Evolutionary conservation across 1,140 invertebrate genomes (phyloP).

Genomic region (Sycobia sp.): DNA sequence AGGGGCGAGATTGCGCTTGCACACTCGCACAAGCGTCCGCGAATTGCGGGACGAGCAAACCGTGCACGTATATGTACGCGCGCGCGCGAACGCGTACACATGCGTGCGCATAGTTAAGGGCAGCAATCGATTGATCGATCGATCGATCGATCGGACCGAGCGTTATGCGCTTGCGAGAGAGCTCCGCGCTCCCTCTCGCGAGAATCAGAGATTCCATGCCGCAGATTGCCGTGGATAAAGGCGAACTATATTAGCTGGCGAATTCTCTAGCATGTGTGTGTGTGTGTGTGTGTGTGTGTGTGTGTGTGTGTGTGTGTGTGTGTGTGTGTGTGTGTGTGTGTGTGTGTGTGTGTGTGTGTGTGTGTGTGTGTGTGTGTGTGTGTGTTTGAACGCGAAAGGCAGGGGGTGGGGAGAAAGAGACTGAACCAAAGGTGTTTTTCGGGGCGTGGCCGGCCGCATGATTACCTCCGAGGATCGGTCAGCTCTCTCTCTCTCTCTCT

Average conservation of each 20-base stretch:
- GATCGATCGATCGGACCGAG: slow-evolving; percentile 24
- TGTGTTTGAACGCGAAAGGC: no score
- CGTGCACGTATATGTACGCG: neutral
- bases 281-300: no score
- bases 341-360: no score
- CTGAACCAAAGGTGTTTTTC: slow-evolving; percentile 44
- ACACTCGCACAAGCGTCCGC: neutral
- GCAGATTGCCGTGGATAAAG: slow-evolving; percentile 33
- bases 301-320: no score
- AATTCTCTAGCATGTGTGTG: no score
- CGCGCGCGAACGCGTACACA: neutral
- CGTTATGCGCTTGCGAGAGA: neutral
- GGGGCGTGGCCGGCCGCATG: slow-evolving; percentile 42
- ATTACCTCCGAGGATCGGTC: slow-evolving; percentile 30
- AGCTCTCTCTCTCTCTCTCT: neutral
- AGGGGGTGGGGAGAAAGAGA: neutral
- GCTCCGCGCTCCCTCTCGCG: neutral
- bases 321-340: no score
- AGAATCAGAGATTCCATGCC: slow-evolving; percentile 17
- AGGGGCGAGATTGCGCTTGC: neutral
- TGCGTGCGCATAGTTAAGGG: neutral
- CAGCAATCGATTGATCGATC: slow-evolving; percentile 23
- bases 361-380: neutral
- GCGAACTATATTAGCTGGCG: slow-evolving; percentile 29
- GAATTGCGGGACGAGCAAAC: neutral